Evolutionary conservation across 1,140 invertebrate species (phyloP), one percentile per base, ranked within the genome.

Genomic region (Drosophila parabipectinata): DNA sequence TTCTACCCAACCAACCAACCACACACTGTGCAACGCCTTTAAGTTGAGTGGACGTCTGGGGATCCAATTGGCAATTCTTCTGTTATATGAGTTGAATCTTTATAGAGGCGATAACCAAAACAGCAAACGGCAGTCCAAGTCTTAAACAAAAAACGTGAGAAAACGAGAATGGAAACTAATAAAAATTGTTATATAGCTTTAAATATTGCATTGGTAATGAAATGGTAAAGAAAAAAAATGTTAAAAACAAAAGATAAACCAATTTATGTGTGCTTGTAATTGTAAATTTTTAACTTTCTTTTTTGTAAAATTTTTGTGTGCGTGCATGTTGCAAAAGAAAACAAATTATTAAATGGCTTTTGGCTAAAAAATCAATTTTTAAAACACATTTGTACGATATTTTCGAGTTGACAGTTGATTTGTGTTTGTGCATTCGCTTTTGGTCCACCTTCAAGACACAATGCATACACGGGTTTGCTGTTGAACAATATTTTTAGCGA

Each of bases 181-280:
- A 59, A 74, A 37, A 76, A 77, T 77, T 77, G 73, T 77, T 77
- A 77, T 75, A 75, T 77, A 77, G 73, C 73, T 76, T 77, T 77
- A 77, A 77, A 69, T 57, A 68, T 48, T 76, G 72, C 72, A 50
- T 75, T 74, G 71, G 61, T 58, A 66, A 52, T 48, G 10, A 39
- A 32, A 44, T 66, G 54, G 54, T 54, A 66, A 52, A 54, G 8
- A 39, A 32, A 44, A 44, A 56, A 48, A 15, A 57, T 64, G 61
- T 75, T 72, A 50, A 34, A 63, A 66, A 52, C 55, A 52, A 34
- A 53, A 18, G 7, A 51, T 37, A 60, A 74, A 50, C 56, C 60
- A 52, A 67, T 87, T 51, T 45, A 57, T 79, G 66, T 87, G 83
- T 82, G 79, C 73, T 80, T 87, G 79, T 87, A 87, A 76, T 82